Evolutionary conservation across 1,140 invertebrate species (phyloP).

Genomic region (Neomicropteryx cornuta): DNA sequence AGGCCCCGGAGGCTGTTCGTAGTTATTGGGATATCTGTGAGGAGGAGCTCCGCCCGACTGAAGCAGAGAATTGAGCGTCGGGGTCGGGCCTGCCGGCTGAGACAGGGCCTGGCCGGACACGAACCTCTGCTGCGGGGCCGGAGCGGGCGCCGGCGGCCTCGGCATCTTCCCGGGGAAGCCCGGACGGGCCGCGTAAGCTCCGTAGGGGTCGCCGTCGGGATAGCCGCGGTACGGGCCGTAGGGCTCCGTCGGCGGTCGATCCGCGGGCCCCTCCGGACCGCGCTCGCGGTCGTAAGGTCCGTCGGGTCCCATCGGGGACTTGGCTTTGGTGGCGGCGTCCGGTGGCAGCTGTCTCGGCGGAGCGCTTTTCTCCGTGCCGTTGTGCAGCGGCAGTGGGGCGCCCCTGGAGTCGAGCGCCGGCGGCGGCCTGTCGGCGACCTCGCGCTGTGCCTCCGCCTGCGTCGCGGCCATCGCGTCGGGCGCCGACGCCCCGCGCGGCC

Average conservation of each 20-base stretch:
- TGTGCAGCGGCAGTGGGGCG: constrained; percentile 44
- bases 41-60: constrained; percentile 67
- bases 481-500: constrained; percentile 30
- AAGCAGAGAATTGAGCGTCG: constrained; percentile 80
- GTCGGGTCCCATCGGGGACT: constrained; percentile 36
- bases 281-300: constrained; percentile 30
- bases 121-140: constrained; percentile 40
- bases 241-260: constrained; percentile 27
- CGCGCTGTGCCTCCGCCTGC: constrained; percentile 49
- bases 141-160: constrained; percentile 19
- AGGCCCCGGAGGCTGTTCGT: constrained; percentile 29
- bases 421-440: constrained; percentile 45
- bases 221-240: constrained; percentile 32
- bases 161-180: constrained; percentile 31
- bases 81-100: constrained; percentile 76
- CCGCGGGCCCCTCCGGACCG: constrained; percentile 29
- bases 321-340: constrained; percentile 39
- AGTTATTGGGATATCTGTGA: constrained; percentile 38
- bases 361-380: constrained; percentile 42
- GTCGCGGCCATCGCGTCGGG: constrained; percentile 52
- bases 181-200: constrained; percentile 23
- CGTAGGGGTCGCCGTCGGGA: constrained; percentile 30
- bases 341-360: constrained; percentile 34
- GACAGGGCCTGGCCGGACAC: constrained; percentile 54
- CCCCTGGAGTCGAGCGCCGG: constrained; percentile 48